Conservation (phyloP, 2,797 vertebrate species). For the Tympanoctomys barrerae region DNA sequence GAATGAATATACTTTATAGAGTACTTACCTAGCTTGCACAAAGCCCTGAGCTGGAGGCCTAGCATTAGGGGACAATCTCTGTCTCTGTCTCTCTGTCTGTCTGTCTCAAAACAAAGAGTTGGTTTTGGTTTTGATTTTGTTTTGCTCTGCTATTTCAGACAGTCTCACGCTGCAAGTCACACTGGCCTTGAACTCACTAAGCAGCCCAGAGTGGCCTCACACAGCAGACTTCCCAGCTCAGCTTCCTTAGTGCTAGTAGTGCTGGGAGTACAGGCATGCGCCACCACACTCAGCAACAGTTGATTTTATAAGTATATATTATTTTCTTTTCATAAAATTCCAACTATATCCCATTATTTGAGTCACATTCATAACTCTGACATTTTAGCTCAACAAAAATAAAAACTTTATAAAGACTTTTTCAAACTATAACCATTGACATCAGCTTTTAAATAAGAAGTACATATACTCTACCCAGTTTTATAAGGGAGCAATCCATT, state of each 20-base stretch:
- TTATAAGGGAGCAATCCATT: not conserved
- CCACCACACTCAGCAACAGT: not conserved
- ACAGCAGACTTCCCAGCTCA: no score
- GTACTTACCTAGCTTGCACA: not conserved
- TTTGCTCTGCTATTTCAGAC: not conserved
- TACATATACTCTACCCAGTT: not conserved
- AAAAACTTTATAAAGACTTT: constrained; percentile 12
- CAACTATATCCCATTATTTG: not conserved
- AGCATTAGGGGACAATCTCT: not conserved
- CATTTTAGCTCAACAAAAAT: constrained; percentile 37
- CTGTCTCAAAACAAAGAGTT: not conserved
- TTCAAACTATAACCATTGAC: constrained; percentile 18
- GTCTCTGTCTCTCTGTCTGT: no score
- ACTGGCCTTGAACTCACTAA: not conserved
- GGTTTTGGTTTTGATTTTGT: not conserved
- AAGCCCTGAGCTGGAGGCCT: not conserved
- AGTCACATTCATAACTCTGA: constrained; percentile 14
- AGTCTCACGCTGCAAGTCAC: not conserved
- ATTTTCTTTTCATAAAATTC: constrained; percentile 12
- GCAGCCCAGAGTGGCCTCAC: no score
- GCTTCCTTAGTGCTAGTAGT: not conserved
- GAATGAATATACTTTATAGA: not conserved
- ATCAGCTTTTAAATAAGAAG: constrained; percentile 5
- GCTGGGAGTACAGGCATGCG: not conserved
- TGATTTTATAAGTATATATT: constrained; percentile 12